Conservation (phyloP, 2,113 vertebrate species). For the Anarrhichthys ocellatus region DNA sequence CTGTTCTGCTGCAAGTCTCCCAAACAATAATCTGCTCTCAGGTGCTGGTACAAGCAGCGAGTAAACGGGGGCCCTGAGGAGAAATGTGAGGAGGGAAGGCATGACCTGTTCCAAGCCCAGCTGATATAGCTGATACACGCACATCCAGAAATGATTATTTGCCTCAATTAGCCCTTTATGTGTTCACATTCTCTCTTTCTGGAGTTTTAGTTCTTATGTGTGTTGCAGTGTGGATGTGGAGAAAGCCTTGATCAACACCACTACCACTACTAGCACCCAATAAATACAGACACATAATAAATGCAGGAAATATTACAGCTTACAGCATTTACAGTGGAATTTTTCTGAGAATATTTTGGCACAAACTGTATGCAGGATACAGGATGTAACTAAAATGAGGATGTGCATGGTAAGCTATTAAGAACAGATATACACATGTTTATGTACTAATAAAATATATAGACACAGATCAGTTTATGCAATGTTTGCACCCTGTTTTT, state of each 20-base stretch:
- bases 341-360: slow-evolving; percentile 1
- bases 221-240: slow-evolving; percentile 16
- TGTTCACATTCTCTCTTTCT: slow-evolving; percentile 36
- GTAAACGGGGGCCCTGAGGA: slow-evolving; percentile 75
- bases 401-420: not conserved
- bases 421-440: not conserved
- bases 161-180: not conserved
- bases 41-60: slow-evolving; percentile 73
- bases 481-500: not conserved
- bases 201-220: slow-evolving; percentile 64
- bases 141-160: too few species aligned
- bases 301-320: not conserved
- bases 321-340: not conserved
- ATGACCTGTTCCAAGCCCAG: slow-evolving; percentile 74
- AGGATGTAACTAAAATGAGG: not conserved
- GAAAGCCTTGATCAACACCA: not conserved
- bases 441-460: not conserved
- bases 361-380: not conserved
- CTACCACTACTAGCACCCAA: not conserved
- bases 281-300: not conserved
- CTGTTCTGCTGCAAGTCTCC: slow-evolving; percentile 65
- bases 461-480: not conserved
- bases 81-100: slow-evolving; percentile 77
- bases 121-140: slow-evolving; percentile 62
- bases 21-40: slow-evolving; percentile 74